phyloP scores from a whole-genome alignment of 1,140 invertebrate genomes.

The Drosophila azteca region DNA sequence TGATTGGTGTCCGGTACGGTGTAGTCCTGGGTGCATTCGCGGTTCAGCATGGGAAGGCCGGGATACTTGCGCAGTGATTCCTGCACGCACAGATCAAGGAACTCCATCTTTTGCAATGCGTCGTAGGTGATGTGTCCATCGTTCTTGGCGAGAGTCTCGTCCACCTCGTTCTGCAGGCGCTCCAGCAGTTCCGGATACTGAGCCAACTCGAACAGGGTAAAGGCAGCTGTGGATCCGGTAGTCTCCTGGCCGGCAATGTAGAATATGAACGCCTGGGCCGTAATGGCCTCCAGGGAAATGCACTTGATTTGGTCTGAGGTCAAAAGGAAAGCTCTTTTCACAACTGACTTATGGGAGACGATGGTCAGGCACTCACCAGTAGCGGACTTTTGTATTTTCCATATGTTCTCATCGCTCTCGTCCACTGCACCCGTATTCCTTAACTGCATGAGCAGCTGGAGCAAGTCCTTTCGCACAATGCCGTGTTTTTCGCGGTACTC shows the following conservation, averaged over 20 bases:
- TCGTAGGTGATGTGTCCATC: slow-evolving; percentile 85
- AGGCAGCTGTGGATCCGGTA: slow-evolving; percentile 86
- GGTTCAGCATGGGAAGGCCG: slow-evolving; percentile 85
- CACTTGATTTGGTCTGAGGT: slow-evolving; percentile 50
- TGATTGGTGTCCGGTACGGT: slow-evolving; percentile 78
- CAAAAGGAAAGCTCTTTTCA: neutral
- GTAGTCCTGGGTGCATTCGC: slow-evolving; percentile 83
- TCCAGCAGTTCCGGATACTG: slow-evolving; percentile 86
- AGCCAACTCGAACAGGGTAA: slow-evolving; percentile 86
- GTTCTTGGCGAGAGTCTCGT: slow-evolving; percentile 82
- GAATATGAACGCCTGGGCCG: slow-evolving; percentile 87
- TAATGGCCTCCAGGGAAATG: slow-evolving; percentile 84
- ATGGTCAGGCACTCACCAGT: slow-evolving; percentile 27
- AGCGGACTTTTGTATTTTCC: slow-evolving; percentile 51
- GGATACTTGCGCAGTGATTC: slow-evolving; percentile 87
- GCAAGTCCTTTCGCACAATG: slow-evolving; percentile 85
- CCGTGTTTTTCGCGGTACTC: slow-evolving; percentile 84
- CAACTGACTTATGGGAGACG: too few relatives aligned
- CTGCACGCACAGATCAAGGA: slow-evolving; percentile 85
- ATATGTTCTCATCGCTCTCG: slow-evolving; percentile 68
- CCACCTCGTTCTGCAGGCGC: slow-evolving; percentile 86
- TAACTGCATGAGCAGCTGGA: slow-evolving; percentile 85
- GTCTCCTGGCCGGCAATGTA: slow-evolving; percentile 90
- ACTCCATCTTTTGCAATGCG: slow-evolving; percentile 85
- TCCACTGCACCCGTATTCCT: slow-evolving; percentile 83